Conservation (phyloP, 2,888 invertebrate genomes). For the Heteromurus nitidus region DNA sequence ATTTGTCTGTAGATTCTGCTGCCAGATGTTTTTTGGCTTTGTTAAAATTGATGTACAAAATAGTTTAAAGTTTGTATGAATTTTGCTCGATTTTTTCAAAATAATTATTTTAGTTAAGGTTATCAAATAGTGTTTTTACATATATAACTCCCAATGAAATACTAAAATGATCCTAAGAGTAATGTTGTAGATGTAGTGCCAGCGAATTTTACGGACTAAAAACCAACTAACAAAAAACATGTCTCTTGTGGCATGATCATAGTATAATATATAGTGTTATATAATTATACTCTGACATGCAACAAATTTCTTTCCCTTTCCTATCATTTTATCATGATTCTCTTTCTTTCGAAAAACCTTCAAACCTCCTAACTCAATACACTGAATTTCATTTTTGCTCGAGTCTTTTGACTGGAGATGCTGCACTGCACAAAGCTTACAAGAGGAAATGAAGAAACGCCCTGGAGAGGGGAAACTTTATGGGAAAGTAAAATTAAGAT, state of each 20-base stretch:
- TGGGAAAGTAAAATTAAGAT: constrained; percentile 70
- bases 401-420: constrained; percentile 6
- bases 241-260: constrained; percentile 27
- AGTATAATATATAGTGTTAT: too few species aligned
- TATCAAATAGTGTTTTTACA: too few species aligned
- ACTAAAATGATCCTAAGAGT: too few species aligned
- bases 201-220: too few species aligned
- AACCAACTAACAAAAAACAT: too few species aligned
- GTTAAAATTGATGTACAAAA: neutral
- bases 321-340: constrained; percentile 20
- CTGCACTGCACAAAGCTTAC: constrained; percentile 7
- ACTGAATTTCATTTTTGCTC: too few species aligned
- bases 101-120: too few species aligned
- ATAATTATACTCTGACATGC: constrained; percentile 53
- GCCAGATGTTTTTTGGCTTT: too few species aligned
- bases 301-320: constrained; percentile 57
- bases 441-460: constrained; percentile 47
- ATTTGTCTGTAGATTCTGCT: neutral
- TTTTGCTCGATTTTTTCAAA: too few species aligned
- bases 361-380: neutral
- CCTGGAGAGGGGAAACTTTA: constrained; percentile 66
- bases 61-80: too few species aligned
- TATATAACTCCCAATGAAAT: too few species aligned
- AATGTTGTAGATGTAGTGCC: too few species aligned
- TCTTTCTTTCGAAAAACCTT: constrained; percentile 25